Base-by-base conservation (phyloP, 1,140 invertebrate species). In the Thrips palmi region DNA sequence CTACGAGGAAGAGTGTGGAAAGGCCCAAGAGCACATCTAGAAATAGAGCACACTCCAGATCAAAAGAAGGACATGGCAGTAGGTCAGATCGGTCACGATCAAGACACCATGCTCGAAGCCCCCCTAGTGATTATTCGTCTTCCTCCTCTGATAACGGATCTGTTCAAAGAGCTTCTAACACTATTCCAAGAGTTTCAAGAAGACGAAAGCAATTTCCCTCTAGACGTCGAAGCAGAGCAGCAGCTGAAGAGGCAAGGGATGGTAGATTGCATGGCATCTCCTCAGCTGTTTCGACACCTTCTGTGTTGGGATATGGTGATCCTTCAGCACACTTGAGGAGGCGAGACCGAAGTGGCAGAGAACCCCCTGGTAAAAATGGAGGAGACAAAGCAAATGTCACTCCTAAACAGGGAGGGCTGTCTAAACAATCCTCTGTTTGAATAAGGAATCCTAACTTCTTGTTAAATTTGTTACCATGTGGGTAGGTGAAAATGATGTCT, bases 41-140 rank as follows among this genome's bases (percentile, higher is more conserved):
- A n/a, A n/a, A n/a, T n/a, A n/a, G n/a, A n/a, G n/a, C n/a, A n/a
- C n/a, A n/a, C n/a, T n/a, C n/a, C n/a, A n/a, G n/a, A n/a, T n/a
- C n/a, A n/a, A n/a, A n/a, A n/a, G n/a, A n/a, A n/a, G n/a, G n/a
- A n/a, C n/a, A n/a, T n/a, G n/a, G n/a, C n/a, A n/a, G n/a, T n/a
- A n/a, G n/a, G n/a, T n/a, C n/a, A n/a, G n/a, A n/a, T n/a, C n/a
- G n/a, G n/a, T n/a, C n/a, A n/a, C n/a, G n/a, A n/a, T n/a, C n/a
- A n/a, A n/a, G n/a, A n/a, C n/a, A n/a, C n/a, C n/a, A n/a, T n/a
- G 45, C 52, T 7, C 42, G 49, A 20, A 53, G 51, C 41, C 52
- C 50, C 6, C 51, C 51, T 6, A 52, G 52, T 35, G 52, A 53
- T 30, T 50, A 45, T 11, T 48, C 48, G 2, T 51, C 48, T 11